These are phyloP conservation scores for Chalcis sispes DNA, from an alignment of 2,888 invertebrate species.

Conservation along the genomic window DNA sequence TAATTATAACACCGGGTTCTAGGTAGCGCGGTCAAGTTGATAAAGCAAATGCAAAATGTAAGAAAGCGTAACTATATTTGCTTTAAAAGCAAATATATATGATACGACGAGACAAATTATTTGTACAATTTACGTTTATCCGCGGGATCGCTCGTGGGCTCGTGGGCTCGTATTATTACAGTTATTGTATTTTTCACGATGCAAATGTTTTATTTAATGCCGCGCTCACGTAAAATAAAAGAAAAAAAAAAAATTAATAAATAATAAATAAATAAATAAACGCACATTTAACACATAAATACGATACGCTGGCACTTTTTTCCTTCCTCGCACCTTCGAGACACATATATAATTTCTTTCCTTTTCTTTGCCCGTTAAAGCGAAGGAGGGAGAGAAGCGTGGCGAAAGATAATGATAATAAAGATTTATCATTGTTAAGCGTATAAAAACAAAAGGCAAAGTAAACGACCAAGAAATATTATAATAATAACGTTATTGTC, in stretches of 20 bases:
- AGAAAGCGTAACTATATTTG: constrained; percentile 59
- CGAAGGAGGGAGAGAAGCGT: too few species aligned
- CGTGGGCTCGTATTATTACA: constrained; percentile 44
- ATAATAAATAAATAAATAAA: too few species aligned
- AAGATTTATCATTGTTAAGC: constrained; percentile 34
- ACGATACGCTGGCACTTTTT: constrained; percentile 21
- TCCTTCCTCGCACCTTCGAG: constrained; percentile 6
- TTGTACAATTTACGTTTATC: constrained; percentile 44
- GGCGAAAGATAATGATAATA: constrained; percentile 7
- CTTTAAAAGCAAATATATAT: constrained; percentile 62
- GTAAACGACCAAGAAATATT: constrained; percentile 23
- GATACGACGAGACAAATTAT: constrained; percentile 55
- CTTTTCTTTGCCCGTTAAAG: not conserved
- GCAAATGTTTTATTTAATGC: constrained; percentile 67
- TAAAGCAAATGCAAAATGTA: constrained; percentile 23
- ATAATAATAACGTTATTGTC: constrained; percentile 29
- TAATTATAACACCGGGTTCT: constrained; percentile 72
- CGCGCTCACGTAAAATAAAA: constrained; percentile 32
- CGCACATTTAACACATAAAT: constrained; percentile 39
- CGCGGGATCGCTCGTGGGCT: not conserved
- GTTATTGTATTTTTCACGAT: constrained; percentile 63
- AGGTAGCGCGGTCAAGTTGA: constrained; percentile 66
- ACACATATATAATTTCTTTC: constrained; percentile 9
- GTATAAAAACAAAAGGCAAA: constrained; percentile 29
- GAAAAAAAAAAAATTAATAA: constrained; percentile 15